Conservation (phyloP, 2,113 vertebrate species). For the Sphyrna mokarran region DNA sequence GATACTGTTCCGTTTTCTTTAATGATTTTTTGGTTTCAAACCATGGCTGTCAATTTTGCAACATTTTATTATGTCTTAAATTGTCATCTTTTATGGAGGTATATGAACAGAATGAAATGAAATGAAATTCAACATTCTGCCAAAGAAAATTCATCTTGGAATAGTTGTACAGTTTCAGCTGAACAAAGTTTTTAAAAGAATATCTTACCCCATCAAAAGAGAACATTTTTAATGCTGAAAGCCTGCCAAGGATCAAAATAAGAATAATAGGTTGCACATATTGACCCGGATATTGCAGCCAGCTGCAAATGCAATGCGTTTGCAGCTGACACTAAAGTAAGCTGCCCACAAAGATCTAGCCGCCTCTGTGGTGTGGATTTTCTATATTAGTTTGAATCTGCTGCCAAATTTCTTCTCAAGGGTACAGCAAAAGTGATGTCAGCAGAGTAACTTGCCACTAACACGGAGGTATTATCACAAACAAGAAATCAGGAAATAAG, state of each 20-base stretch:
- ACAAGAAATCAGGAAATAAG: too few species aligned
- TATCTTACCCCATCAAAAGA: not conserved
- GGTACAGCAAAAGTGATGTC: too few species aligned
- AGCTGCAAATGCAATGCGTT: not conserved
- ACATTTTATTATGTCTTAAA: not conserved
- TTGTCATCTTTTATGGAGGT: not conserved
- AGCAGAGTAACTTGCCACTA: too few species aligned
- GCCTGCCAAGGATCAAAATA: not conserved
- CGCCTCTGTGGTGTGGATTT: not conserved
- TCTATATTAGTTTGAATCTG: not conserved
- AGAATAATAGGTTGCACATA: not conserved
- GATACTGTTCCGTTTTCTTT: not conserved
- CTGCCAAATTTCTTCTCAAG: not conserved
- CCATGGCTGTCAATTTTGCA: not conserved
- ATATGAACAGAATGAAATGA: constrained; percentile 16
- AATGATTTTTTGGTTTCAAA: not conserved
- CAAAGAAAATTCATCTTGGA: not conserved
- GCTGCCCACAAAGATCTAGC: too few species aligned
- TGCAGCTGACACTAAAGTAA: too few species aligned
- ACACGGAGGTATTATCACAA: too few species aligned
- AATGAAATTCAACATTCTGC: not conserved
- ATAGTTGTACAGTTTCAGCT: not conserved
- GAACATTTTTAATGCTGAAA: not conserved
- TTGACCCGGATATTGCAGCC: not conserved
- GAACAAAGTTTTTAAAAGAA: not conserved